Base-by-base conservation (phyloP, 2,113 vertebrate species). In the Callopanchax toddi region DNA sequence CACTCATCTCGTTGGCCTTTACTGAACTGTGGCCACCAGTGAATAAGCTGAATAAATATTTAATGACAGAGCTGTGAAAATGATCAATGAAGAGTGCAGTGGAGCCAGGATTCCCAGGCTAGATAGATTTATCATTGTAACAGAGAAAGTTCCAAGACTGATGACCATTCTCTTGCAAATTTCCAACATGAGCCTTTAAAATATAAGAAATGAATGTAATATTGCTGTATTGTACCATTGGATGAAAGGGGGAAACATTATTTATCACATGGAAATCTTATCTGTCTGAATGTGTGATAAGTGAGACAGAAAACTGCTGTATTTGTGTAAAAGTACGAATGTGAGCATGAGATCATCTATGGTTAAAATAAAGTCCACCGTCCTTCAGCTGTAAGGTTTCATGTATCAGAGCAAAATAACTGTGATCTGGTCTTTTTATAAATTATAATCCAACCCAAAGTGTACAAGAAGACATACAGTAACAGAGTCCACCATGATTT, bases 21-120 rank as follows among this genome's bases (percentile, higher is more conserved):
- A 57, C 74, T 65, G 78, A 83, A 78, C 63, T 63, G 63, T 42
- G 40, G 70, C 83, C 83, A 79, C 56, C 54, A 57, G 73, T 45
- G 44, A 74, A 78, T 71, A 76, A 80, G 67, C 74, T 13, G 51
- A 63, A 80, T 86, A 83, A 80, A 89, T 89, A 84, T 87, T 86
- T 85, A 85, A 89, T 74, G 78, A 53, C 57, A 73, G 49, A 76
- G 74, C 72, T 75, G 75, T 77, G 79, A 70, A 77, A 64, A 71
- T 81, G 84, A 86, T 85, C 60, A 84, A 86, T 86, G 81, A 66
- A 59, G 64, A 20, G 66, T 23, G 32, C 70, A 11, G 70, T 2
- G 16, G 64, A 74, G 79, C 69, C 61, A 72, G 70, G 72, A 62
- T 67, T 52, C 60, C 40, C 56, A 9, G 63, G 61, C 61, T 46